Evolutionary conservation across 2,888 invertebrate species (phyloP).

Genomic region (Myathropa florea): DNA sequence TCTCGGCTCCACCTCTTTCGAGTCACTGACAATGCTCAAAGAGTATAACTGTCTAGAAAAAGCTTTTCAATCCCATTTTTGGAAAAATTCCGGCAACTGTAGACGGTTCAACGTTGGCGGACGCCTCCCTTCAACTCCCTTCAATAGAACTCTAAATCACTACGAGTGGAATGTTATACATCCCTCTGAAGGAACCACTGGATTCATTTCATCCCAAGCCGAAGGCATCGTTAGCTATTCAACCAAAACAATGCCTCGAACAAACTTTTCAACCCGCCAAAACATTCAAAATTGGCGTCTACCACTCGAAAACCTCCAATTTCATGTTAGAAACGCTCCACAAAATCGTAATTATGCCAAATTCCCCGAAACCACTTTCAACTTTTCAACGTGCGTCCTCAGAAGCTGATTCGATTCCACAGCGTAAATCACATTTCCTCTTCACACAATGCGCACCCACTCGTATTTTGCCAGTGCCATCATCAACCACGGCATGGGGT

Average conservation of each 20-base stretch:
- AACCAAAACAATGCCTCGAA: background rate
- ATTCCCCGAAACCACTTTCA: background rate
- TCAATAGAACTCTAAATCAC: no score
- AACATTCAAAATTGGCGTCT: background rate
- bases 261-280: background rate
- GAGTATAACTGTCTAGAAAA: no score
- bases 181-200: no score
- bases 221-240: background rate
- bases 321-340: background rate
- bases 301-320: no score
- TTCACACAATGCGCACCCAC: constrained; percentile 24
- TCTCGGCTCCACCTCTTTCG: no score
- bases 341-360: background rate
- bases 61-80: no score
- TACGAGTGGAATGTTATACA: no score
- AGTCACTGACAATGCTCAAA: no score
- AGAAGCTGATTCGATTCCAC: background rate
- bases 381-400: background rate
- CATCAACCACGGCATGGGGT: background rate
- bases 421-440: constrained; percentile 36
- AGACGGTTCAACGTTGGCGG: no score
- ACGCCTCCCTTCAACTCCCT: no score
- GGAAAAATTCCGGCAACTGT: no score
- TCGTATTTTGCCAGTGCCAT: constrained; percentile 26
- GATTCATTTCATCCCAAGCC: background rate